Percentiles rank a stretch among this genome's conserved stretches.
phyloP scores from a whole-genome alignment of 1,140 invertebrate species.

The Eumeta japonica region DNA sequence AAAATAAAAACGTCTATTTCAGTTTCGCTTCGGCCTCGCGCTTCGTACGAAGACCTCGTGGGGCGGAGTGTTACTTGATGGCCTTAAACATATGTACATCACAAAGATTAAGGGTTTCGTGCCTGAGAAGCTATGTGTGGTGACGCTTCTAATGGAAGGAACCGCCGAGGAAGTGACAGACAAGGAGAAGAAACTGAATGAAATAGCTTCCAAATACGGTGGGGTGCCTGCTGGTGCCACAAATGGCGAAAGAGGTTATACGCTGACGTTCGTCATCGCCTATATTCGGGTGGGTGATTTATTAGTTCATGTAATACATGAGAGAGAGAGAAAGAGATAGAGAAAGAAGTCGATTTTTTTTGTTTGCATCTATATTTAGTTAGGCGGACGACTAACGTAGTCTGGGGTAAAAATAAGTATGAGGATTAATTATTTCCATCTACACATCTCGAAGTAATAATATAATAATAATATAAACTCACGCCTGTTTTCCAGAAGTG shows the following conservation, averaged over 20 bases:
- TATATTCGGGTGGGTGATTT: constrained; percentile 79
- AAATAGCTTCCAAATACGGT: constrained; percentile 71
- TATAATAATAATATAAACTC: too few relatives aligned
- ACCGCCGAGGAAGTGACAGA: constrained; percentile 65
- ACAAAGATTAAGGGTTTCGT: constrained; percentile 90
- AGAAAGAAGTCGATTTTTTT: too few relatives aligned
- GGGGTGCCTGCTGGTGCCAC: constrained; percentile 88
- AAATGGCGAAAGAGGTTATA: constrained; percentile 94
- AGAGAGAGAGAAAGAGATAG: too few relatives aligned
- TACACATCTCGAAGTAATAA: too few relatives aligned
- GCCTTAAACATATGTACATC: constrained; percentile 85
- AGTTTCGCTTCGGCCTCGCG: constrained; percentile 92
- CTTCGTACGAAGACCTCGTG: constrained; percentile 76
- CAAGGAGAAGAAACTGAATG: constrained; percentile 79
- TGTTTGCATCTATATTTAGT: background rate
- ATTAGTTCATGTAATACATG: too few relatives aligned
- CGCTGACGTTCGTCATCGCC: constrained; percentile 97
- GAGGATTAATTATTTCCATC: too few relatives aligned
- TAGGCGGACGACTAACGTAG: too few relatives aligned
- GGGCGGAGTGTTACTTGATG: constrained; percentile 72
- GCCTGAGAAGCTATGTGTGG: constrained; percentile 79
- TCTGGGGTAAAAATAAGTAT: too few relatives aligned
- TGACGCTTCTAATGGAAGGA: constrained; percentile 92
- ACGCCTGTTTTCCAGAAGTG: too few relatives aligned
- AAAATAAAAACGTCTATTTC: too few relatives aligned